Conservation (phyloP, 1,140 invertebrate genomes). For the Caenorhabditis inopinata region DNA sequence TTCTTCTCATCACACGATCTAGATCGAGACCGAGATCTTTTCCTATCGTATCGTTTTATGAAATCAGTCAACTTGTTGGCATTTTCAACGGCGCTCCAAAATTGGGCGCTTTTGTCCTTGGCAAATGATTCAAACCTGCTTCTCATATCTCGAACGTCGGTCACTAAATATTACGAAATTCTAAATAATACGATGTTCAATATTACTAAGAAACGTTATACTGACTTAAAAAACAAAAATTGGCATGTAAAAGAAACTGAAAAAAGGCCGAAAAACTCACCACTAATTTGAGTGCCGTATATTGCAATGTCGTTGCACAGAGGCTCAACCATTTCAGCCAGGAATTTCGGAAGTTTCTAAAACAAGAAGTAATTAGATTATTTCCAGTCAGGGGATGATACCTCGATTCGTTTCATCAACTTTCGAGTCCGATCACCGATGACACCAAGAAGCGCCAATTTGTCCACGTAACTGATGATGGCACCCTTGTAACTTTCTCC, state of each 20-base stretch:
- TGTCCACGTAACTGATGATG: background rate
- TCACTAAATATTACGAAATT: background rate
- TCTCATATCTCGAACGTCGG: background rate
- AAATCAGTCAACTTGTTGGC: background rate
- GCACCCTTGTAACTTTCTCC: slow-evolving; percentile 1
- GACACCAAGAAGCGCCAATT: background rate
- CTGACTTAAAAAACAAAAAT: background rate
- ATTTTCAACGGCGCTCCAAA: background rate
- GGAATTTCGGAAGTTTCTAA: background rate
- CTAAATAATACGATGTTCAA: too few species aligned
- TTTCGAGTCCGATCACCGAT: background rate
- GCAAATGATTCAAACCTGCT: background rate
- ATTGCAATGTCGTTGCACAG: slow-evolving; percentile 12
- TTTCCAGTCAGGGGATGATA: background rate
- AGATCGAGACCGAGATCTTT: background rate
- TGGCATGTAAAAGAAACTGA: background rate
- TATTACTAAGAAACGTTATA: background rate
- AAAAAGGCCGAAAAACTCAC: background rate
- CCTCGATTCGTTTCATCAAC: background rate
- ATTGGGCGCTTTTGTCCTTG: background rate
- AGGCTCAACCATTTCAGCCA: slow-evolving; percentile 6
- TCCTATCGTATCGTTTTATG: background rate
- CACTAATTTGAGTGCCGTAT: slow-evolving; percentile 2
- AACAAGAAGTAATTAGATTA: background rate
- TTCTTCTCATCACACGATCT: background rate